These are phyloP conservation scores for Potamilus streckersoni DNA, from an alignment of 1,140 invertebrate species.

Conservation along the genomic window DNA sequence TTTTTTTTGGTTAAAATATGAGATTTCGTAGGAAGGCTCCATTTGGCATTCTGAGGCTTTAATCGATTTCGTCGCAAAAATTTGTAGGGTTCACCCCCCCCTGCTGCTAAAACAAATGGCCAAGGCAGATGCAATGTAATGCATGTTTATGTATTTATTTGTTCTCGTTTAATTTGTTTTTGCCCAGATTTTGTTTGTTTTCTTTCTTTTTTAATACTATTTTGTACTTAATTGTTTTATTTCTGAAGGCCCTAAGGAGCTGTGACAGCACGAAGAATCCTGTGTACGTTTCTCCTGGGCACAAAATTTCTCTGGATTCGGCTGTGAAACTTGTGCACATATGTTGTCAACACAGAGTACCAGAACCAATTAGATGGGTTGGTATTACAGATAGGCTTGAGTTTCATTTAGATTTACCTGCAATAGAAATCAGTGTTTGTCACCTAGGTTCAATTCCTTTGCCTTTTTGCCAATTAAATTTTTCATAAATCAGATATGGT, in stretches of 20 bases:
- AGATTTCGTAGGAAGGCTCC: too few species aligned
- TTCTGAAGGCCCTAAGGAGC: constrained; percentile 52
- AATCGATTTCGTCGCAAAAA: too few species aligned
- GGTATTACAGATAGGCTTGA: not conserved
- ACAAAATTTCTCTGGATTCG: constrained; percentile 67
- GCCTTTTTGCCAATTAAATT: too few species aligned
- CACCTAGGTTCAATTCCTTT: too few species aligned
- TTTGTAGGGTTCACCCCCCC: too few species aligned
- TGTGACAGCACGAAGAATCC: constrained; percentile 62
- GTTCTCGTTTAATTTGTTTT: not conserved
- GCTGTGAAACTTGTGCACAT: constrained; percentile 63
- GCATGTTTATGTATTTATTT: constrained; percentile 1
- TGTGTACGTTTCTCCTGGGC: constrained; percentile 69
- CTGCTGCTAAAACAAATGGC: not conserved
- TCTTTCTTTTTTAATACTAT: not conserved
- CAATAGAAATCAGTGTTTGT: too few species aligned
- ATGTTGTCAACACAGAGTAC: constrained; percentile 66
- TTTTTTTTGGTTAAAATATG: too few species aligned
- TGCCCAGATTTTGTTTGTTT: not conserved
- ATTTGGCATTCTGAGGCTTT: too few species aligned
- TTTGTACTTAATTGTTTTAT: not conserved
- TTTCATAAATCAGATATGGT: too few species aligned
- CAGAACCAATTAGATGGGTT: constrained; percentile 69
- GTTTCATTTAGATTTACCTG: too few species aligned
- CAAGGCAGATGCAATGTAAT: not conserved